Conservation (phyloP, 2,888 invertebrate species). For the Parnassius glacialis region DNA sequence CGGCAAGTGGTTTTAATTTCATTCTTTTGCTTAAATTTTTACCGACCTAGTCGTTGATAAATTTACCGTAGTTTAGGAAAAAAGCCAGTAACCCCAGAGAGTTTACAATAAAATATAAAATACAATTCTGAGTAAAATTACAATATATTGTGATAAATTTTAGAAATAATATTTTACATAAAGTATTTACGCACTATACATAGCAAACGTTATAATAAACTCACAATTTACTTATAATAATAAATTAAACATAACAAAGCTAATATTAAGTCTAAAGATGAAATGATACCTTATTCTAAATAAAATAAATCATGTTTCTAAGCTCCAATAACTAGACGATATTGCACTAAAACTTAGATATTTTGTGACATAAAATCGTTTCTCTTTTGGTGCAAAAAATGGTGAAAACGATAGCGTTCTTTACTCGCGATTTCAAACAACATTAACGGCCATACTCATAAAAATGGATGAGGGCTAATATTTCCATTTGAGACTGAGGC, state of each 20-base stretch:
- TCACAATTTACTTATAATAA: slow-evolving; percentile 3
- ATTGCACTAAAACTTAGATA: slow-evolving; percentile 34
- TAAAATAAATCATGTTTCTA: slow-evolving; percentile 18
- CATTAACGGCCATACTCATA: too few species aligned
- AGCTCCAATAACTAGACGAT: slow-evolving; percentile 34
- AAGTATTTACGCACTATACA: slow-evolving; percentile 11
- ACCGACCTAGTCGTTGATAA: too few species aligned
- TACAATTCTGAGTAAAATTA: slow-evolving; percentile 9
- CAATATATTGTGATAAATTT: slow-evolving; percentile 18
- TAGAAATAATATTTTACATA: slow-evolving; percentile 14
- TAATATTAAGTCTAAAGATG: slow-evolving; percentile 11
- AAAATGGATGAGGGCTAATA: too few species aligned
- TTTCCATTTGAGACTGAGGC: too few species aligned
- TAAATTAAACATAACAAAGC: slow-evolving; percentile 17
- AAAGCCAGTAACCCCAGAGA: neutral
- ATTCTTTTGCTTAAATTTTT: too few species aligned
- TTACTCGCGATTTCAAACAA: neutral
- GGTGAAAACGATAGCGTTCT: slow-evolving; percentile 20
- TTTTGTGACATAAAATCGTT: slow-evolving; percentile 10
- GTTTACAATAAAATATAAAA: neutral
- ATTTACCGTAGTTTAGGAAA: too few species aligned
- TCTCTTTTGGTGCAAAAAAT: slow-evolving; percentile 26
- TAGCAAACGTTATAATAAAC: slow-evolving; percentile 13
- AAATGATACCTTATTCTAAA: slow-evolving; percentile 19
- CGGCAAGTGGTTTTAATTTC: too few species aligned